phyloP scores from a whole-genome alignment of 2,113 vertebrate species.

The Plestiodon gilberti region DNA sequence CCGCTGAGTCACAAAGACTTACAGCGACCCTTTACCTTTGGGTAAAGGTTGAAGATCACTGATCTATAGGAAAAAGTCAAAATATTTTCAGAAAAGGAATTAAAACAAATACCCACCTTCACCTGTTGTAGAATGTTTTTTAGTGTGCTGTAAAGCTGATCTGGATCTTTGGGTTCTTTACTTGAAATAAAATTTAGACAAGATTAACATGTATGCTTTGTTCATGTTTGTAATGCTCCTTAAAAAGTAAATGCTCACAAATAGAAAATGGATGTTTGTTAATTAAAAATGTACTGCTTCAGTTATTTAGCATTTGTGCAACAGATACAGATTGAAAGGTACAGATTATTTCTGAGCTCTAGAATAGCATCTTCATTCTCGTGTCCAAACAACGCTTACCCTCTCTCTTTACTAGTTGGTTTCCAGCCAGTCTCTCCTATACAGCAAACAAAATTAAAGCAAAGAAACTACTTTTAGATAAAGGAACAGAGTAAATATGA shows the following conservation, averaged over 20 bases:
- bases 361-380: background rate
- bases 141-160: conserved; percentile 93
- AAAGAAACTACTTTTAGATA: conserved; percentile 65
- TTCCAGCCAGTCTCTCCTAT: conserved; percentile 99
- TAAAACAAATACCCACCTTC: conserved; percentile 82
- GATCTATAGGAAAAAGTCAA: too few relatives aligned
- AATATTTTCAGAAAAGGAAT: conserved; percentile 39
- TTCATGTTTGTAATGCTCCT: background rate
- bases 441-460: conserved; percentile 72
- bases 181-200: conserved; percentile 78
- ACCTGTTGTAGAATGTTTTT: conserved; percentile 97
- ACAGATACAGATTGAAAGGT: background rate
- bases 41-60: too few relatives aligned
- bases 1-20: too few relatives aligned
- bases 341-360: conserved; percentile 20
- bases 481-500: conserved; percentile 60
- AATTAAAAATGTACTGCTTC: background rate
- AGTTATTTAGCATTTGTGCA: conserved; percentile 24
- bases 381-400: conserved; percentile 69
- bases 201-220: conserved; percentile 40
- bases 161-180: conserved; percentile 95
- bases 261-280: too few relatives aligned
- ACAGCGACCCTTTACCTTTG: too few relatives aligned
- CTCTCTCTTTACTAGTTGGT: conserved; percentile 89
- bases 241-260: conserved; percentile 24